Percentiles rank a stretch among this genome's conserved stretches.
Evolutionary conservation across 2,797 vertebrate species (phyloP).

Genomic region (Sus cebifrons): DNA sequence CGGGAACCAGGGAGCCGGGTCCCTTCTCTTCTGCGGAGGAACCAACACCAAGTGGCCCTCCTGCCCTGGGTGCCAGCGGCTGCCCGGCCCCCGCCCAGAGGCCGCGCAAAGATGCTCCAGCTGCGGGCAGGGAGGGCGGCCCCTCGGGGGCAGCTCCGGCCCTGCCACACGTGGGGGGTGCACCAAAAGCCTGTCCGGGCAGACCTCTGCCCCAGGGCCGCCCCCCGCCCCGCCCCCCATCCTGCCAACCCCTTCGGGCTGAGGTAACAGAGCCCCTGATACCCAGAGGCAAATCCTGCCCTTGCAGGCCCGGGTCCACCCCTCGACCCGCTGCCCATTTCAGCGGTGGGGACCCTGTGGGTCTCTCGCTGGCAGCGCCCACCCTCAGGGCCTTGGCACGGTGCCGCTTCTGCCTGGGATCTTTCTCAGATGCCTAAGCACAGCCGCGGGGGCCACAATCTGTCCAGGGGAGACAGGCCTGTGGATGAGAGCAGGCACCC

Average conservation of each 20-base stretch:
- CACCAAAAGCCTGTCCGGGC: too few relatives aligned
- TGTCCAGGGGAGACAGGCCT: neutral
- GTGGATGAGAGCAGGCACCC: neutral
- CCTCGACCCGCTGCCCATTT: rapidly evolving
- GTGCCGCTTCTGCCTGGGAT: neutral
- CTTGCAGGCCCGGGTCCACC: neutral
- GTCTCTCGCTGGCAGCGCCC: rapidly evolving
- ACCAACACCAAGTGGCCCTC: neutral
- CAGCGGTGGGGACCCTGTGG: neutral
- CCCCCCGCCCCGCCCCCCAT: neutral
- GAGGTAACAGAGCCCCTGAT: too few relatives aligned
- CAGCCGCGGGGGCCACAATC: neutral
- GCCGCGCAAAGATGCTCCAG: neutral
- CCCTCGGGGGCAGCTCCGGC: neutral
- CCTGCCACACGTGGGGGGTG: neutral
- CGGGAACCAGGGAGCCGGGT: neutral
- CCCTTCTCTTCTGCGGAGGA: neutral
- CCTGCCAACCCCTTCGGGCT: neutral
- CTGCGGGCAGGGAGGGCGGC: neutral
- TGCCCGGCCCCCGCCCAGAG: rapidly evolving
- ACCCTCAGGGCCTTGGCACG: neutral
- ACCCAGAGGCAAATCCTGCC: neutral
- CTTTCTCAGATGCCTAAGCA: neutral
- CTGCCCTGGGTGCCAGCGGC: neutral
- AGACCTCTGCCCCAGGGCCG: neutral